Evolutionary conservation across 2,113 vertebrate genomes (phyloP), one percentile per base, ranked within the genome.

Genomic region (Pedionomus torquatus): DNA sequence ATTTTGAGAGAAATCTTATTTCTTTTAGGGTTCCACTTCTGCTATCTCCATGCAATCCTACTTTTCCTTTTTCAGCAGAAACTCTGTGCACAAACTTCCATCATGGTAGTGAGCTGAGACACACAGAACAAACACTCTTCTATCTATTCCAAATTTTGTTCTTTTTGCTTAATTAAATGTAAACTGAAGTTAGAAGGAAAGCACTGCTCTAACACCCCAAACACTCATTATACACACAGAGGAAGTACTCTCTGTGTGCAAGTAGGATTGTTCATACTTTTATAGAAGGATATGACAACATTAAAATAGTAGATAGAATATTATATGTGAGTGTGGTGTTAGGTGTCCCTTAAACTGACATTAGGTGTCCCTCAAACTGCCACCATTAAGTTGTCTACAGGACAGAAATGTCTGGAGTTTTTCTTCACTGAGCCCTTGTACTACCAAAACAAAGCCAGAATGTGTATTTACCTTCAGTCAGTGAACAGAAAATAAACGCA

Each of bases 161-260:
- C 24, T 58, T 81, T 49, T 60, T 75, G 26, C 72, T 91, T 33
- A 49, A 49, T 46, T 81, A 90, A 90, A 70, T 13, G 20, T 17
- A 64, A 49, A 66, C 30, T 51, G 24, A 51, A 87, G 20, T 52
- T 30, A 76, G 33, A n/a, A 91, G 24, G 20, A 41, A 76, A 64
- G 11, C 31, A 51, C n/a, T 87, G 52, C n/a, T 75, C 18, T 43
- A 87, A 89, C 35, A 60, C 12, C 30, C 31, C 21, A 61, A 83
- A 51, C 4, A 7, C 5, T 55, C 25, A 49, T 31, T 13, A 64
- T 10, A 69, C 4, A 25, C 23, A 19, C 3, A 76, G 41, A 55
- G 80, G 16, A 85, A 39, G 19, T 14, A 51, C 10, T 41, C 0
- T 0, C 13, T 43, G 68, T 4, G 80, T 5, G 2, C 15, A 69